Conservation (phyloP, 2,797 vertebrate genomes). For the Chloroceryle amazona region DNA sequence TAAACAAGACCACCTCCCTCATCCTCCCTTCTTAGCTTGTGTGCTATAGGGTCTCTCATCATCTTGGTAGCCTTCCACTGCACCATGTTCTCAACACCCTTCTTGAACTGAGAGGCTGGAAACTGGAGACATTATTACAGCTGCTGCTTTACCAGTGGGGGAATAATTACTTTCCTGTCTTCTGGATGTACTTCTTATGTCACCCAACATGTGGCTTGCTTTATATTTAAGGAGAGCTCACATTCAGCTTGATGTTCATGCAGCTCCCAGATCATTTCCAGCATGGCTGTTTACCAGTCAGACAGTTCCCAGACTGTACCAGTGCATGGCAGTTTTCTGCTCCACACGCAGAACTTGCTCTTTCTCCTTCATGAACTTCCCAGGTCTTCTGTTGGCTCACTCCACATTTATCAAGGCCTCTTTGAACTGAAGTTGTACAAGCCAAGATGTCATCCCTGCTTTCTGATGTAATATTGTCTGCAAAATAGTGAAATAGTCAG, state of each 20-base stretch:
- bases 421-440: neutral
- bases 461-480: neutral
- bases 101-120: neutral
- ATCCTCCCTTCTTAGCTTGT: neutral
- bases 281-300: neutral
- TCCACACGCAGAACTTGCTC: neutral
- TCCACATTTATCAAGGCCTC: neutral
- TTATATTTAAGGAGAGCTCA: neutral
- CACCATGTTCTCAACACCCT: neutral
- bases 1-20: neutral
- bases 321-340: neutral
- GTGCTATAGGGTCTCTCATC: neutral
- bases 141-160: neutral
- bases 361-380: neutral
- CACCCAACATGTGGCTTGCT: neutral
- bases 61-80: neutral
- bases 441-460: neutral
- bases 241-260: neutral
- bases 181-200: neutral
- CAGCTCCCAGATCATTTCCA: neutral
- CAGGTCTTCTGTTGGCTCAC: neutral
- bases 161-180: neutral
- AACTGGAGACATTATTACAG: neutral
- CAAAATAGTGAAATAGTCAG: neutral
- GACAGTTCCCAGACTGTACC: neutral